Percentiles rank a stretch among this genome's conserved stretches.
Evolutionary conservation across 2,113 vertebrate species (phyloP).

Genomic region (Calypte anna): DNA sequence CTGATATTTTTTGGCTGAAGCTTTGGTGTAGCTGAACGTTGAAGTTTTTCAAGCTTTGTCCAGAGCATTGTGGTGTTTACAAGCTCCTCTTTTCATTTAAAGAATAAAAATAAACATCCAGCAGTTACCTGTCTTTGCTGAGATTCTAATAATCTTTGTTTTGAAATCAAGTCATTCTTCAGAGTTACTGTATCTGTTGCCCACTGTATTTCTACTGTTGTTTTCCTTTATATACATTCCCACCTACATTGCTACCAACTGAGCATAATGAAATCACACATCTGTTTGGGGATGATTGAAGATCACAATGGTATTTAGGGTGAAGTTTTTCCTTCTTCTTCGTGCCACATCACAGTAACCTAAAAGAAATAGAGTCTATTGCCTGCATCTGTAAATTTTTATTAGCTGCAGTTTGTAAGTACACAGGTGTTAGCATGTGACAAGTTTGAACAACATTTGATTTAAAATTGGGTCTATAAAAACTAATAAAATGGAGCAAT

Average conservation of each 20-base stretch:
- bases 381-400: background rate
- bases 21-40: background rate
- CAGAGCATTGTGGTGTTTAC: background rate
- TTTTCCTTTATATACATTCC: background rate
- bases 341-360: background rate
- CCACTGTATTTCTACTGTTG: background rate
- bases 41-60: background rate
- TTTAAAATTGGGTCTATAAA: constrained; percentile 4
- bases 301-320: background rate
- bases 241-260: background rate
- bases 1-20: background rate
- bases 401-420: background rate
- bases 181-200: background rate
- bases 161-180: background rate
- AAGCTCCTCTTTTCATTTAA: background rate
- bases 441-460: background rate
- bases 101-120: background rate
- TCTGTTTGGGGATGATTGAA: background rate
- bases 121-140: background rate
- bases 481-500: background rate
- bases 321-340: background rate
- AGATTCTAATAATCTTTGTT: background rate
- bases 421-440: background rate
- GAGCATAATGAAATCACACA: background rate
- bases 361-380: background rate